Evolutionary conservation across 2,797 vertebrate species (phyloP).

Genomic region (Alcedo quadribrachys): DNA sequence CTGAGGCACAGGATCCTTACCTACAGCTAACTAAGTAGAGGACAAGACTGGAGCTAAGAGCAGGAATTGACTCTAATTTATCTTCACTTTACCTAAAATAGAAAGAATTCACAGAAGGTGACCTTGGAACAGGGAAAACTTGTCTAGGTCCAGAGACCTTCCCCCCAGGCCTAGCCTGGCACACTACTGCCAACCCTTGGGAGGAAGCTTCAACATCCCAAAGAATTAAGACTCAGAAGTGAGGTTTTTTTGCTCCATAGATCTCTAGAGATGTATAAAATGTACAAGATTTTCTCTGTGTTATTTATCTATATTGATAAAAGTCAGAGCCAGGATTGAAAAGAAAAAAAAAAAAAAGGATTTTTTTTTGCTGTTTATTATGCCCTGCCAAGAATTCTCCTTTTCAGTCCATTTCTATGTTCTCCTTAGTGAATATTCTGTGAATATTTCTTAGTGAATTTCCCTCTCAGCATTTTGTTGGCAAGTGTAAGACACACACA

Average conservation of each 20-base stretch:
- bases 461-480: neutral
- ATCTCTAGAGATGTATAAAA: neutral
- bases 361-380: neutral
- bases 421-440: neutral
- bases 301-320: neutral
- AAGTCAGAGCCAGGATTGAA: neutral
- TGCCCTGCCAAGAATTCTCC: neutral
- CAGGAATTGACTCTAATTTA: neutral
- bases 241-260: neutral
- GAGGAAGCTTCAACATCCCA: neutral
- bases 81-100: neutral
- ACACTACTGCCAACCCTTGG: neutral
- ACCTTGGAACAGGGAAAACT: neutral
- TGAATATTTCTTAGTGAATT: no score
- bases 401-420: neutral
- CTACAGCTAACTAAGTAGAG: neutral
- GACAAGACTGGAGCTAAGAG: neutral
- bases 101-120: neutral
- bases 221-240: neutral
- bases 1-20: neutral
- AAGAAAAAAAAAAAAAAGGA: neutral
- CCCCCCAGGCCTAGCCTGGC: neutral
- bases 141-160: neutral
- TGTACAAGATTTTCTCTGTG: neutral
- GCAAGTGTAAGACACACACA: neutral